phyloP scores from a whole-genome alignment of 1,140 invertebrate species.

The Agrilus planipennis region DNA sequence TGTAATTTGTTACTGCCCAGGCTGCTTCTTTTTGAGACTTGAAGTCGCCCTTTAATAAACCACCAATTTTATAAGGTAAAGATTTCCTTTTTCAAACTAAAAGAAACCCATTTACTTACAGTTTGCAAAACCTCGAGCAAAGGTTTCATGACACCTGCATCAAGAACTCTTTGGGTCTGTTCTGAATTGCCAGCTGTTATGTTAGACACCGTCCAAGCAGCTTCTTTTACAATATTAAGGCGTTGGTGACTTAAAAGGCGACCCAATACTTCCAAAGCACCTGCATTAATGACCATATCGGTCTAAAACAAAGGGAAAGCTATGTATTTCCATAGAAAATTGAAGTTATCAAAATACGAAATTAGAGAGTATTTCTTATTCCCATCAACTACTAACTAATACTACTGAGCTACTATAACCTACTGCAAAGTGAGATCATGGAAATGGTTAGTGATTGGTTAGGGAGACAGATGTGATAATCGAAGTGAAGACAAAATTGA shows the following conservation, averaged over 20 bases:
- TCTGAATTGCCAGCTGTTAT: constrained; percentile 95
- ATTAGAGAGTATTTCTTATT: too few relatives aligned
- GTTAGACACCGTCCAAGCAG: constrained; percentile 98
- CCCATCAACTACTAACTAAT: too few relatives aligned
- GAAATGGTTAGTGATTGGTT: too few relatives aligned
- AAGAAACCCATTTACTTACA: too few relatives aligned
- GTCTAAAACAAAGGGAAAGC: too few relatives aligned
- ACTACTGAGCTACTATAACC: too few relatives aligned
- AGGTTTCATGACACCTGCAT: constrained; percentile 74
- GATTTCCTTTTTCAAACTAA: constrained; percentile 5
- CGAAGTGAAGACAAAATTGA: too few relatives aligned
- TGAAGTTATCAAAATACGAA: too few relatives aligned
- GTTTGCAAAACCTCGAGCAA: constrained; percentile 68
- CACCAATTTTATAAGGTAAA: constrained; percentile 40
- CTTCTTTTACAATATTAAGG: constrained; percentile 74
- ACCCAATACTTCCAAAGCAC: constrained; percentile 60
- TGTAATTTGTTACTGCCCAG: constrained; percentile 98
- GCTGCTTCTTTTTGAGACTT: constrained; percentile 98
- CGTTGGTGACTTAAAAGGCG: constrained; percentile 56
- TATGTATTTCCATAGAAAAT: too few relatives aligned
- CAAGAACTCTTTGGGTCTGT: constrained; percentile 95
- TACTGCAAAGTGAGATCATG: too few relatives aligned
- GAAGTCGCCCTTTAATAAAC: constrained; percentile 76
- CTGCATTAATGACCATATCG: constrained; percentile 74
- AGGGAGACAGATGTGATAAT: too few relatives aligned